Evolutionary conservation across 2,113 vertebrate genomes (phyloP).

Genomic region (Indri indri): DNA sequence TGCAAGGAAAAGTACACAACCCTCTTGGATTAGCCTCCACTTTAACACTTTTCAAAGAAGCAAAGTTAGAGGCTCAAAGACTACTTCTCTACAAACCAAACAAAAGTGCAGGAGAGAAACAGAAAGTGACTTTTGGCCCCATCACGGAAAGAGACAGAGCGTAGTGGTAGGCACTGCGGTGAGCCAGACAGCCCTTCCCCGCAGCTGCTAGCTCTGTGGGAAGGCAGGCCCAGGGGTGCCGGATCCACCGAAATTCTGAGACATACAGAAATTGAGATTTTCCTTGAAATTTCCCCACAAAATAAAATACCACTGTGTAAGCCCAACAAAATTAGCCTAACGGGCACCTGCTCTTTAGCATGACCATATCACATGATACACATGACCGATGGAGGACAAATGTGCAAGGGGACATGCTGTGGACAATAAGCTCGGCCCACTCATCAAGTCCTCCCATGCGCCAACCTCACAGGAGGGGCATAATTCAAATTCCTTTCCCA

Average conservation of each 20-base stretch:
- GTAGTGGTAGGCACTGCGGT: background rate
- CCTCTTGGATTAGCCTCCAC: background rate
- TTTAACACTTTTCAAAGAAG: background rate
- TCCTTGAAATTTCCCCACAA: background rate
- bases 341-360: background rate
- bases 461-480: background rate
- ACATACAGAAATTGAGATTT: background rate
- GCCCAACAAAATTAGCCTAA: background rate
- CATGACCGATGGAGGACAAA: background rate
- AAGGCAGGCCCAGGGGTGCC: background rate
- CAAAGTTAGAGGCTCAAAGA: background rate
- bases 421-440: background rate
- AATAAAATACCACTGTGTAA: background rate
- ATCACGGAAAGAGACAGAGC: background rate
- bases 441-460: background rate
- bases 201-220: background rate
- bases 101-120: fast-evolving
- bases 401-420: fast-evolving
- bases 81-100: background rate
- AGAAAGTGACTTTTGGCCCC: background rate
- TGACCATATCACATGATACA: background rate
- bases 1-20: background rate
- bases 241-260: background rate
- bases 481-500: background rate
- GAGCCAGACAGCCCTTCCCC: background rate